Percentiles rank a stretch among this genome's conserved stretches.
phyloP scores from a whole-genome alignment of 2,888 invertebrate species.

The Mythimna albipuncta region DNA sequence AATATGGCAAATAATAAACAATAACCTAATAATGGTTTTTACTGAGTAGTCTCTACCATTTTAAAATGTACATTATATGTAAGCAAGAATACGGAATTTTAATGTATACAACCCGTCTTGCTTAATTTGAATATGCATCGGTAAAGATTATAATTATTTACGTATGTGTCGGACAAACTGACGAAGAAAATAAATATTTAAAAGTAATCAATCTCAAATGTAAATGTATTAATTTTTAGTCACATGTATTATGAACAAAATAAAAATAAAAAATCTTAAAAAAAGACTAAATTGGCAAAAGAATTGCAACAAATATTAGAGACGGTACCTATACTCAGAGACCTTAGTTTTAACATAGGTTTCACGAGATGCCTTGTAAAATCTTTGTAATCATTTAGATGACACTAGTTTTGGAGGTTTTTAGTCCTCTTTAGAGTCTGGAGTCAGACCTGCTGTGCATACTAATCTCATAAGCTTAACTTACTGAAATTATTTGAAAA shows the following conservation, averaged over 20 bases:
- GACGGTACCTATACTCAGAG: no score
- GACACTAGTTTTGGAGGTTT: no score
- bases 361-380: no score
- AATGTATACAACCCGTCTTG: constrained; percentile 74
- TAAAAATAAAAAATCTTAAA: no score
- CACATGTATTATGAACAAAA: no score
- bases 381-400: no score
- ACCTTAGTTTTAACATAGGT: no score
- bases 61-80: constrained; percentile 60
- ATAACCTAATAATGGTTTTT: background rate
- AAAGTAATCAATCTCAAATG: background rate
- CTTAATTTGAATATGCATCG: constrained; percentile 80
- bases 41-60: constrained; percentile 2
- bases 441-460: background rate
- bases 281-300: background rate
- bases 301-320: background rate
- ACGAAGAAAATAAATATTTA: constrained; percentile 65
- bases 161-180: constrained; percentile 75
- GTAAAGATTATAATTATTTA: constrained; percentile 62
- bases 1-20: background rate
- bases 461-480: background rate
- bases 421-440: background rate
- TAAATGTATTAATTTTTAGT: no score
- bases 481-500: background rate
- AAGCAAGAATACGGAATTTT: constrained; percentile 58